Evolutionary conservation across 2,797 vertebrate species (phyloP).

Genomic region (Momotus momota): DNA sequence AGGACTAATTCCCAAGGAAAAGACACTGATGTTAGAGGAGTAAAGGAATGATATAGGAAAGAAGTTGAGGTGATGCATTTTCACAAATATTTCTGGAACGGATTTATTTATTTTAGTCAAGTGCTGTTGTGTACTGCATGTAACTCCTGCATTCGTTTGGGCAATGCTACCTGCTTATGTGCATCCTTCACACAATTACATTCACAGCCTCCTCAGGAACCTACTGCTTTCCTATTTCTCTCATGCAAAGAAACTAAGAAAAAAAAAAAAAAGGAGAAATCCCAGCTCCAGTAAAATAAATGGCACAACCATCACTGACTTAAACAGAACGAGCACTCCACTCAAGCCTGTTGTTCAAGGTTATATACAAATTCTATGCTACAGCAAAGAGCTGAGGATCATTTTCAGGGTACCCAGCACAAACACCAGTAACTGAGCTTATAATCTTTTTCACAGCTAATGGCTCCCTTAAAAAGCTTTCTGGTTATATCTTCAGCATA

Average conservation of each 20-base stretch:
- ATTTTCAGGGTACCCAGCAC: neutral
- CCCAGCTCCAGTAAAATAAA: neutral
- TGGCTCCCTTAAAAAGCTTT: neutral
- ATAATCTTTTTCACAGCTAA: neutral
- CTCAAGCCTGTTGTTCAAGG: neutral
- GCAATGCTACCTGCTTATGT: neutral
- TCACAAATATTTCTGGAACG: neutral
- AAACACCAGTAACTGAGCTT: neutral
- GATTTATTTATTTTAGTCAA: neutral
- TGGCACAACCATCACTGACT: neutral
- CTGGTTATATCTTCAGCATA: neutral
- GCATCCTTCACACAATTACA: neutral
- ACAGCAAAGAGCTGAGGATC: neutral
- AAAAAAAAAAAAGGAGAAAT: neutral
- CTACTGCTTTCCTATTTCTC: neutral
- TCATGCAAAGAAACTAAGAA: neutral
- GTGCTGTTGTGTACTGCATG: neutral
- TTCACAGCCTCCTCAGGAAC: neutral
- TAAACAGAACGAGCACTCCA: neutral
- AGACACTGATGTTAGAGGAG: neutral
- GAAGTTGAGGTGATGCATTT: neutral
- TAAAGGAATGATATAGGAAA: neutral
- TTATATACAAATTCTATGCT: neutral
- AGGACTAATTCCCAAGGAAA: neutral
- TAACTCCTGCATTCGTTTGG: neutral